Evolutionary conservation across 2,888 invertebrate species (phyloP).

Genomic region (Amblyjoppa fuscipennis): DNA sequence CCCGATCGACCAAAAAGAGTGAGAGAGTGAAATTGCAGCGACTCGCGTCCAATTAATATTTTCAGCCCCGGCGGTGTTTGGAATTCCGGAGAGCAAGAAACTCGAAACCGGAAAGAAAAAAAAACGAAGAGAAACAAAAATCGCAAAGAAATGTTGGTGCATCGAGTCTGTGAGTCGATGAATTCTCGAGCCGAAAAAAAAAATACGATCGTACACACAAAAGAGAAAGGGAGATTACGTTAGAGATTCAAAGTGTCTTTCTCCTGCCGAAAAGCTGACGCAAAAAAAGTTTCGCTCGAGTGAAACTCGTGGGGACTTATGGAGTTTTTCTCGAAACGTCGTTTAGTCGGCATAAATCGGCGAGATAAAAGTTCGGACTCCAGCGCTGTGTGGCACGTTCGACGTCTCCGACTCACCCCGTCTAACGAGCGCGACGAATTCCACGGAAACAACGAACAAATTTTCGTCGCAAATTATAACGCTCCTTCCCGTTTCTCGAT

Average conservation of each 20-base stretch:
- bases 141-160: too few relatives aligned
- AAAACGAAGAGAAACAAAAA: too few relatives aligned
- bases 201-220: neutral
- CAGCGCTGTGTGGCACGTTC: neutral
- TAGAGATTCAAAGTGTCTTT: constrained; percentile 11
- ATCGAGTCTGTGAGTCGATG: too few relatives aligned
- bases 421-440: neutral
- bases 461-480: neutral
- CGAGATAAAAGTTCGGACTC: neutral
- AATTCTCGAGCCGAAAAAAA: neutral
- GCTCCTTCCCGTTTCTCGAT: neutral
- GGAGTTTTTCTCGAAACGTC: neutral
- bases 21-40: neutral
- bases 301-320: neutral
- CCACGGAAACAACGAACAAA: neutral
- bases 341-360: neutral
- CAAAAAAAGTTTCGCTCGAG: neutral
- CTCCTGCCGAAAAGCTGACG: neutral
- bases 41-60: neutral
- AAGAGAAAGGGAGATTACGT: constrained; percentile 12
- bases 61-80: neutral
- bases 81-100: constrained; percentile 13
- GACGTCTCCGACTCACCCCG: constrained; percentile 17
- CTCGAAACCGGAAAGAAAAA: neutral
- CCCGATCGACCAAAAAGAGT: neutral